phyloP scores from a whole-genome alignment of 1,140 invertebrate genomes.

The Drosophila parabipectinata region DNA sequence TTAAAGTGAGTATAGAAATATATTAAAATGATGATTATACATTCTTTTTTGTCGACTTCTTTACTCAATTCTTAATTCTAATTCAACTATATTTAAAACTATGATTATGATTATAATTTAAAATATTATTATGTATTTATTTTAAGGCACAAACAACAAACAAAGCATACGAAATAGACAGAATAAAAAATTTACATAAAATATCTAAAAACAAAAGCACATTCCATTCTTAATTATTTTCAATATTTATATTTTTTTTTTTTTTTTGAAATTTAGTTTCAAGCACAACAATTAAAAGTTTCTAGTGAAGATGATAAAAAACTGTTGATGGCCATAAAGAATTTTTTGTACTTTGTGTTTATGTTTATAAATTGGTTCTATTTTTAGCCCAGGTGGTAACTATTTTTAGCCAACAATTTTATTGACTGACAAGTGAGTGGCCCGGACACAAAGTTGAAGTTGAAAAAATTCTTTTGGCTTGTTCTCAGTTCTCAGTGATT shows the following conservation, averaged over 20 bases:
- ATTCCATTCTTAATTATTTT: slow-evolving; percentile 63
- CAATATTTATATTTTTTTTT: slow-evolving; percentile 7
- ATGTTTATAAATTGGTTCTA: slow-evolving; percentile 42
- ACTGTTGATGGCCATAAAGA: slow-evolving; percentile 47
- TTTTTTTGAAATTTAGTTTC: slow-evolving; percentile 16
- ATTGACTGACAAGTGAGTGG: slow-evolving; percentile 31
- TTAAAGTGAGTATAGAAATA: slow-evolving; percentile 8
- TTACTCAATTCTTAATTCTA: slow-evolving; percentile 4
- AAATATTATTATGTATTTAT: background rate
- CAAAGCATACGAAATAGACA: slow-evolving; percentile 59
- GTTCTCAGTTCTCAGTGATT: slow-evolving; percentile 27
- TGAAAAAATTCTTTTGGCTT: slow-evolving; percentile 51
- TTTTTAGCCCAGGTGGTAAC: slow-evolving; percentile 42
- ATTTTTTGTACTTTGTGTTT: slow-evolving; percentile 40
- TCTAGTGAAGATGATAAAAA: slow-evolving; percentile 46
- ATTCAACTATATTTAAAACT: slow-evolving; percentile 16
- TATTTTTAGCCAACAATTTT: slow-evolving; percentile 45
- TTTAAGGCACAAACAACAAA: slow-evolving; percentile 60
- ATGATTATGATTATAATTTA: slow-evolving; percentile 4
- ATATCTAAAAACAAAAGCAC: slow-evolving; percentile 82
- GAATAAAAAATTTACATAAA: slow-evolving; percentile 72
- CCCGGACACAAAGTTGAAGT: slow-evolving; percentile 39
- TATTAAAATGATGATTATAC: background rate
- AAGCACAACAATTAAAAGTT: slow-evolving; percentile 76
- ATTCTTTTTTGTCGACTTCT: background rate